These are phyloP conservation scores for Watsonalla binaria DNA, from an alignment of 2,888 invertebrate species.

Conservation along the genomic window DNA sequence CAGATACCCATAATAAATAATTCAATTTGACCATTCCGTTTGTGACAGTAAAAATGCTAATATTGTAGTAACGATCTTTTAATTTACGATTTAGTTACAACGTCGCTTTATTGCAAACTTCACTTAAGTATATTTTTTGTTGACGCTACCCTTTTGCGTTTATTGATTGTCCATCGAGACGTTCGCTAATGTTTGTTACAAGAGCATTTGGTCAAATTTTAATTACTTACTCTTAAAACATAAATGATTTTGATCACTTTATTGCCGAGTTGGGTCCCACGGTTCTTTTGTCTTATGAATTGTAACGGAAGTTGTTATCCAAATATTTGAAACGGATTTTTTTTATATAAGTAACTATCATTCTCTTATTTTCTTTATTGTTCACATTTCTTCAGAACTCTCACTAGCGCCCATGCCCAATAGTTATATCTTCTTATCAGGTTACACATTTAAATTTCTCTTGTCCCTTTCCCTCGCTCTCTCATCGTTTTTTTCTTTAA, in stretches of 20 bases:
- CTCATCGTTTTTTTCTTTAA: too few species aligned
- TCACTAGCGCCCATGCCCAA: too few species aligned
- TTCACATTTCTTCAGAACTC: too few species aligned
- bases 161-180: background rate
- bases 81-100: constrained; percentile 53
- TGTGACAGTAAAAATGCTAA: constrained; percentile 76
- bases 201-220: constrained; percentile 2
- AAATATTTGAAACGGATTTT: too few species aligned
- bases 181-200: constrained; percentile 4
- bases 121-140: background rate
- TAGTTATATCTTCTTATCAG: too few species aligned
- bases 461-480: too few species aligned
- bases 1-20: constrained; percentile 67
- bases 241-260: constrained; percentile 2
- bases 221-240: constrained; percentile 2
- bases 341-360: too few species aligned
- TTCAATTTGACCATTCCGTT: constrained; percentile 69
- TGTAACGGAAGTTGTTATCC: background rate
- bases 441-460: too few species aligned
- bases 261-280: background rate
- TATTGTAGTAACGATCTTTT: constrained; percentile 56
- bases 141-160: background rate
- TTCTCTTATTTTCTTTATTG: too few species aligned
- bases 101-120: constrained; percentile 2
- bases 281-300: background rate